Conservation (phyloP, 2,888 invertebrate species). For the Eupeodes luniger region DNA sequence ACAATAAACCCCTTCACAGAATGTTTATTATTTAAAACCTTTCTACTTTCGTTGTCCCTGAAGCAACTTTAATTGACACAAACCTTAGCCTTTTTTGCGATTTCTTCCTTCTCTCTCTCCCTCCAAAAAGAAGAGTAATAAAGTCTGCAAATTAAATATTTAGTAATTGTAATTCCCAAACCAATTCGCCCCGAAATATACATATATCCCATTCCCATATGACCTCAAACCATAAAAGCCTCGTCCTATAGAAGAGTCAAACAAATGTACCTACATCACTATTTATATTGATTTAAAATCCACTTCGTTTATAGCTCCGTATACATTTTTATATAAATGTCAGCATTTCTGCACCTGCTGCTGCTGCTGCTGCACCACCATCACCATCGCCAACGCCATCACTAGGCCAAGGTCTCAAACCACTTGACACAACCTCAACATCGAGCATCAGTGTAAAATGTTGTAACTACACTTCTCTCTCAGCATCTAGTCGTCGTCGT, state of each 20-base stretch:
- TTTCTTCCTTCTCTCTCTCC: neutral
- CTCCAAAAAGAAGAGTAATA: neutral
- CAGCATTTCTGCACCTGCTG: slow-evolving; percentile 19
- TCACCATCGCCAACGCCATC: neutral
- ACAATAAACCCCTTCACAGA: no score
- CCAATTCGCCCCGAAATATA: neutral
- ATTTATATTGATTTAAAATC: slow-evolving; percentile 37
- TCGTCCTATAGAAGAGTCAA: slow-evolving; percentile 21
- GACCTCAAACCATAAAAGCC: slow-evolving; percentile 21
- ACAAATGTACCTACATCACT: slow-evolving; percentile 8
- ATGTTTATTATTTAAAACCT: neutral
- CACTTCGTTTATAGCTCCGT: neutral
- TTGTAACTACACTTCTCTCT: slow-evolving; percentile 20
- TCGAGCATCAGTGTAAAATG: slow-evolving; percentile 5
- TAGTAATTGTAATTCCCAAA: slow-evolving; percentile 19
- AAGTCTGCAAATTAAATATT: slow-evolving; percentile 24
- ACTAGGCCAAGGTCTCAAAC: slow-evolving; percentile 69
- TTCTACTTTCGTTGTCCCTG: neutral
- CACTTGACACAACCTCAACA: slow-evolving; percentile 49
- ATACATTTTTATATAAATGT: neutral
- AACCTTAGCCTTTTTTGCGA: slow-evolving; percentile 9
- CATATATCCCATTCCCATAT: neutral
- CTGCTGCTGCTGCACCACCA: neutral
- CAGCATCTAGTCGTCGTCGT: neutral
- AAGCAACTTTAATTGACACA: slow-evolving; percentile 14